Evolutionary conservation across 2,113 vertebrate species (phyloP).

Genomic region (Carettochelys insculpta): DNA sequence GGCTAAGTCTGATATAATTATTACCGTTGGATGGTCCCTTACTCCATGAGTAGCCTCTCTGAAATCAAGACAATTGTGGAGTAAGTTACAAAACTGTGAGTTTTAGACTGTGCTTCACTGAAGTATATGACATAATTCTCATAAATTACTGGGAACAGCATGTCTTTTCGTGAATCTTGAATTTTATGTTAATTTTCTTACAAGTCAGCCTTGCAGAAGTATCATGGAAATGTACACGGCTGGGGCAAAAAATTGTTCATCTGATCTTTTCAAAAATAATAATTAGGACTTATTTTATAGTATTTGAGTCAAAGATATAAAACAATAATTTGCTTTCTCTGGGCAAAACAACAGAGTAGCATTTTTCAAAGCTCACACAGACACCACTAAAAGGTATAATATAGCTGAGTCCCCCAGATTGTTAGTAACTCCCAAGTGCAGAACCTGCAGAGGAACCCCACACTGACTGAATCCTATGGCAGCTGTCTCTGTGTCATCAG

Average conservation of each 20-base stretch:
- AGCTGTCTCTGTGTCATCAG: not conserved
- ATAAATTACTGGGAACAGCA: not conserved
- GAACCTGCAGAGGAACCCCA: not conserved
- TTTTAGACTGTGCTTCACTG: not conserved
- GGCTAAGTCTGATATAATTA: not conserved
- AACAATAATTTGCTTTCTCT: not conserved
- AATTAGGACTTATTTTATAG: not conserved
- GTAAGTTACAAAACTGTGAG: not conserved
- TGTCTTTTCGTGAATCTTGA: not conserved
- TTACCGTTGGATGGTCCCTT: not conserved
- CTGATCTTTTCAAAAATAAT: not conserved
- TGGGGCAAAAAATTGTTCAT: not conserved
- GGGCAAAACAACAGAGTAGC: not conserved
- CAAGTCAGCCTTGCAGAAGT: not conserved
- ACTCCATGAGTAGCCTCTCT: not conserved
- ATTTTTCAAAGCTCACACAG: not conserved
- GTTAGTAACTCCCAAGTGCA: not conserved
- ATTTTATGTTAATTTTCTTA: not conserved
- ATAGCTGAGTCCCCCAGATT: not conserved
- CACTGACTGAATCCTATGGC: not conserved
- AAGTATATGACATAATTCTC: not conserved
- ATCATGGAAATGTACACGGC: not conserved
- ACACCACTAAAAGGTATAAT: not conserved
- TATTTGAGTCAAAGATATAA: not conserved
- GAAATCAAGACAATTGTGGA: not conserved